phyloP scores from a whole-genome alignment of 2,797 vertebrate species.

The Oreochromis mossambicus region DNA sequence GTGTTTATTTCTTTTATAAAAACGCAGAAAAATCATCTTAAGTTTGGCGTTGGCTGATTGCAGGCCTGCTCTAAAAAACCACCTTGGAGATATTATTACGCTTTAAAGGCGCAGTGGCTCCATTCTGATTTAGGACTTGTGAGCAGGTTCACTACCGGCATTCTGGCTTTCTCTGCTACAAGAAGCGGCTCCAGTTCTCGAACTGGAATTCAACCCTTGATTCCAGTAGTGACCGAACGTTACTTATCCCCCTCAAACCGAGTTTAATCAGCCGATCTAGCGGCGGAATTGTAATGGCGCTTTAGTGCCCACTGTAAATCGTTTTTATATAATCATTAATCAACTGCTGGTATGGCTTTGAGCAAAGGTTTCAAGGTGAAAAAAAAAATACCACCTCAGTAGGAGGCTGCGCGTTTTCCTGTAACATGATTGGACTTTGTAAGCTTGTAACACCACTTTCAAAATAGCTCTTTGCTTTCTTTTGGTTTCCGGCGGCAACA shows the following conservation, averaged over 20 bases:
- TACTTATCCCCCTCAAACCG: not conserved
- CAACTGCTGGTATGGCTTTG: conserved; percentile 26
- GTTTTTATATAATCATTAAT: conserved; percentile 67
- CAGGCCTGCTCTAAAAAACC: conserved; percentile 63
- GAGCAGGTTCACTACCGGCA: conserved; percentile 58
- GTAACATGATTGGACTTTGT: conserved; percentile 7
- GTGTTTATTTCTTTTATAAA: conserved; percentile 1
- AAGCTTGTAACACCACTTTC: not conserved
- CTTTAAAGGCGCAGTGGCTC: conserved; percentile 77
- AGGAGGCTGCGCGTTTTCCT: conserved; percentile 1
- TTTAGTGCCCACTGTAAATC: conserved; percentile 34
- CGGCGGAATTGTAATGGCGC: conserved; percentile 6
- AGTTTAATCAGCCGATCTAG: not conserved
- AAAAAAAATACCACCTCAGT: not conserved
- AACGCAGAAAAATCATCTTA: conserved; percentile 18
- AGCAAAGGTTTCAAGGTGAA: conserved; percentile 57
- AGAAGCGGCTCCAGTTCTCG: not conserved
- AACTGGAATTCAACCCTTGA: not conserved
- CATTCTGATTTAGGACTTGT: conserved; percentile 61
- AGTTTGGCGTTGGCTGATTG: conserved; percentile 58
- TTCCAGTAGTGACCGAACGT: not conserved
- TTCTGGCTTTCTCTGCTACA: not conserved
- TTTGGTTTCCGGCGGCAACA: not conserved
- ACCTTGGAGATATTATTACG: conserved; percentile 72
- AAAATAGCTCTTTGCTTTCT: not conserved